A percentile compares a stretch with the other conserved stretches of the same genome.
These are phyloP conservation scores for Elysia chlorotica DNA, from an alignment of 1,140 invertebrate species.

Conservation along the genomic window DNA sequence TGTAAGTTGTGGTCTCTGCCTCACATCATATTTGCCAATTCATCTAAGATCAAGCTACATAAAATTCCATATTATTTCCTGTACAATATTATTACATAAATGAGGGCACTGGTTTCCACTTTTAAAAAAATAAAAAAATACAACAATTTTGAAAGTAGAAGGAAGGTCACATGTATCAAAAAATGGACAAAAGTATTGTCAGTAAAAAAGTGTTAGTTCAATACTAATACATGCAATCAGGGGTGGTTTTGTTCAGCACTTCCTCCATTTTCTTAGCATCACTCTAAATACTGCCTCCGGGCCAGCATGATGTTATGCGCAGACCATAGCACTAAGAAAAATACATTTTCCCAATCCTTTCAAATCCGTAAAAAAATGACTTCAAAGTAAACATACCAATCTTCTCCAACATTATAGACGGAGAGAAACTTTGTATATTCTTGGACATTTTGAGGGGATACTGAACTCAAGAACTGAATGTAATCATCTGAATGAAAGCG, in stretches of 20 bases:
- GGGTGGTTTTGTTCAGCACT: neutral
- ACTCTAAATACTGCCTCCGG: neutral
- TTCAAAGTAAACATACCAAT: conserved; percentile 71
- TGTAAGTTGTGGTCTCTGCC: no score
- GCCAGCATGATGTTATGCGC: no score
- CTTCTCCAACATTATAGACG: conserved; percentile 95
- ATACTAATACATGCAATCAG: neutral
- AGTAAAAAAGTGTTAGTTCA: neutral
- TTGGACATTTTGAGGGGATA: conserved; percentile 95
- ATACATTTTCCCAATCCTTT: neutral
- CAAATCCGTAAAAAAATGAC: neutral
- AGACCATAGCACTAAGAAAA: neutral
- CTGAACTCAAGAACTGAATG: conserved; percentile 94
- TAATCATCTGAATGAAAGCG: conserved; percentile 98
- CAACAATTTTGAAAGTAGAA: neutral
- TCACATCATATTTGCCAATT: no score
- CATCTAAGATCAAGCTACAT: no score
- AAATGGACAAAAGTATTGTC: neutral
- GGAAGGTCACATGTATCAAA: neutral
- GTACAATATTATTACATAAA: no score
- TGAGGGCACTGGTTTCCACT: no score
- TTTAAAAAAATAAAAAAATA: neutral
- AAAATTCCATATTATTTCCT: no score
- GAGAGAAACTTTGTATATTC: conserved; percentile 90
- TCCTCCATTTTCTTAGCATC: neutral